Evolutionary conservation across 1,140 invertebrate genomes (phyloP).

Genomic region (Probaryconus sp.): DNA sequence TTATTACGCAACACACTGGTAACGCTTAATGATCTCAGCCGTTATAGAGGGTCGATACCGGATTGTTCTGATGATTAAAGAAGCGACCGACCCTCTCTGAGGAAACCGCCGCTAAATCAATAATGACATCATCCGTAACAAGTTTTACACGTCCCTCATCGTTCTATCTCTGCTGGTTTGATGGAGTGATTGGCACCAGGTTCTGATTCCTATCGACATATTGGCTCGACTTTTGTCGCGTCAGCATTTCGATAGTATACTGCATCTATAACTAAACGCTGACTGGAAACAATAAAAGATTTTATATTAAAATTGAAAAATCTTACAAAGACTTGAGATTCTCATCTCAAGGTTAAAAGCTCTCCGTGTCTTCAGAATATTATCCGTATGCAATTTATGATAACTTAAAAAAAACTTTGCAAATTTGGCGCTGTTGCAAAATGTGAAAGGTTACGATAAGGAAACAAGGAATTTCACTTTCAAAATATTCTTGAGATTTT

Average conservation of each 20-base stretch:
- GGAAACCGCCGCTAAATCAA: conserved; percentile 70
- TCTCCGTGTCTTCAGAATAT: no score
- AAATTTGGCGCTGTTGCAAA: no score
- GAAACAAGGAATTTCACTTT: no score
- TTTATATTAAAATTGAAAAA: no score
- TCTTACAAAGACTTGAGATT: no score
- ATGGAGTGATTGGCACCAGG: conserved; percentile 31
- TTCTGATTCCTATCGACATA: conserved; percentile 11
- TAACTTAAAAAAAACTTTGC: no score
- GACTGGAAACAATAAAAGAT: background rate
- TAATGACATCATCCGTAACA: conserved; percentile 70
- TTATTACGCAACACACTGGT: conserved; percentile 50
- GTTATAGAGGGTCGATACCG: conserved; percentile 37
- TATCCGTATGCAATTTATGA: no score
- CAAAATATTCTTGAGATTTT: no score
- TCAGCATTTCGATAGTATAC: conserved; percentile 9
- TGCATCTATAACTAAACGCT: background rate
- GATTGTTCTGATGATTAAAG: conserved; percentile 23
- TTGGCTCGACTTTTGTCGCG: conserved; percentile 9
- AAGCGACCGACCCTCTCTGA: conserved; percentile 61
- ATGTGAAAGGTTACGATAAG: no score
- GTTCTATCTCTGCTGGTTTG: conserved; percentile 8
- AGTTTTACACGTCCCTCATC: conserved; percentile 64
- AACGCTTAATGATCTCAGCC: conserved; percentile 65
- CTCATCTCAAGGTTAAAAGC: no score